A percentile compares a stretch with the other conserved stretches of the same genome.
Evolutionary conservation across 1,140 invertebrate species (phyloP).

Genomic region (Drosophila dunni): DNA sequence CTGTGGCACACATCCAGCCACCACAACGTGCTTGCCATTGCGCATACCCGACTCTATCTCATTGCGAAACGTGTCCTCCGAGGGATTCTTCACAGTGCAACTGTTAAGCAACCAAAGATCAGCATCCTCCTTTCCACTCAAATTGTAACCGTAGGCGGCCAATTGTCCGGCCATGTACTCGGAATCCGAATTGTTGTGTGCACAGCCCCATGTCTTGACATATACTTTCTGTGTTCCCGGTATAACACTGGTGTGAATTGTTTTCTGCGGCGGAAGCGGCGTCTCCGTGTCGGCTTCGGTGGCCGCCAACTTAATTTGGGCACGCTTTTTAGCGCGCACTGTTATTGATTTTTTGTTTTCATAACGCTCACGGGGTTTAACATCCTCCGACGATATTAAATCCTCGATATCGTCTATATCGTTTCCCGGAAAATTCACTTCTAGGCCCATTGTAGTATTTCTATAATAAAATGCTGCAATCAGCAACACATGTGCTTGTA

Average conservation of each 20-base stretch:
- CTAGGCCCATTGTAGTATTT: constrained; percentile 41
- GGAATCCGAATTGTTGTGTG: constrained; percentile 97
- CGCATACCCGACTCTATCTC: constrained; percentile 92
- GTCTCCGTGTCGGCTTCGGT: constrained; percentile 33
- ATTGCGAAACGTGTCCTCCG: constrained; percentile 98
- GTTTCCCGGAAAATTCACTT: constrained; percentile 55
- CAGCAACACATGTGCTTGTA: constrained; percentile 53
- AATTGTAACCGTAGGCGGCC: constrained; percentile 93
- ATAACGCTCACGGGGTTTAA: constrained; percentile 90
- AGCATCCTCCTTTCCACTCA: constrained; percentile 93
- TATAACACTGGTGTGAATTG: constrained; percentile 87
- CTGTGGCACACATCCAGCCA: constrained; percentile 98
- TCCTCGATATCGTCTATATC: constrained; percentile 90
- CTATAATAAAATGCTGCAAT: not conserved
- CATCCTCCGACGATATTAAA: constrained; percentile 91
- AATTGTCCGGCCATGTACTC: constrained; percentile 99
- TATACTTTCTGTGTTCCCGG: constrained; percentile 96
- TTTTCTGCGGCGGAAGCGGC: constrained; percentile 54
- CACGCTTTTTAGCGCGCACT: constrained; percentile 87
- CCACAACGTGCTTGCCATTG: constrained; percentile 93
- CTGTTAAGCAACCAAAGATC: constrained; percentile 98
- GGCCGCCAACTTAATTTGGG: constrained; percentile 45
- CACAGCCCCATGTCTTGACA: constrained; percentile 99
- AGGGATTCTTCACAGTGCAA: constrained; percentile 98
- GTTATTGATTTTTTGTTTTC: constrained; percentile 88